Base-by-base conservation (phyloP, 2,888 invertebrate genomes). In the Caenorhabditis virilis region DNA sequence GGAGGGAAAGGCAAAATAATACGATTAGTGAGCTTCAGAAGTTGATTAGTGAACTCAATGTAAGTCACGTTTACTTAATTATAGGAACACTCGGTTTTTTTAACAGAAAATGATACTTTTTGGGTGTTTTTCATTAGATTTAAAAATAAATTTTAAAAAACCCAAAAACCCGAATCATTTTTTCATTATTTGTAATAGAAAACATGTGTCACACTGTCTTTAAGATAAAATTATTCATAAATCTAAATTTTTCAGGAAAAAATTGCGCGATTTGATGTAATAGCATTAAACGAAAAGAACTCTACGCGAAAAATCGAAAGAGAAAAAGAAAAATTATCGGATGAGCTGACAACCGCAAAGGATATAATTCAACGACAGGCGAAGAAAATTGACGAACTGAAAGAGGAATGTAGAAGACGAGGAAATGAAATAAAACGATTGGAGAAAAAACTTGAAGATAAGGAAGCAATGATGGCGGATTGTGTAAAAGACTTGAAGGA, bases 401-500 rank as follows among this genome's bases (percentile, higher is more conserved):
- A 78, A 51, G 80, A 79, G 11, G 70, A 76, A 55, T 61, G 70
- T 22, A 69, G 80, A 26, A 58, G 69, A 25, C 67, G 73, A 26
- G 79, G 78, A 25, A 71, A 58, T 23, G 65, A 67, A 20, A 66
- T 79, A 20, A 56, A 60, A 39, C 68, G 69, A 47, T 60, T 82
- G 36, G 78, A 82, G 59, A 70, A 72, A 42, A 76, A 79, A 47
- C 59, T 81, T 27, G 76, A 76, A 18, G 80, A 82, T 41, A 77
- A 79, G 50, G 76, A 73, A 15, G 71, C 70, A 13, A 69, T 80
- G 49, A 80, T 80, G 78, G 74, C 82, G 23, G 71, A 72, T 41
- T 78, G 77, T 49, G 66, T 82, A 23, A 64, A 66, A 33, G 81
- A 82, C n/a, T 48, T 82, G 47, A 80, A 79, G 43, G 69, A 72